phyloP scores from a whole-genome alignment of 2,888 invertebrate genomes.

The Chironomus tentans region DNA sequence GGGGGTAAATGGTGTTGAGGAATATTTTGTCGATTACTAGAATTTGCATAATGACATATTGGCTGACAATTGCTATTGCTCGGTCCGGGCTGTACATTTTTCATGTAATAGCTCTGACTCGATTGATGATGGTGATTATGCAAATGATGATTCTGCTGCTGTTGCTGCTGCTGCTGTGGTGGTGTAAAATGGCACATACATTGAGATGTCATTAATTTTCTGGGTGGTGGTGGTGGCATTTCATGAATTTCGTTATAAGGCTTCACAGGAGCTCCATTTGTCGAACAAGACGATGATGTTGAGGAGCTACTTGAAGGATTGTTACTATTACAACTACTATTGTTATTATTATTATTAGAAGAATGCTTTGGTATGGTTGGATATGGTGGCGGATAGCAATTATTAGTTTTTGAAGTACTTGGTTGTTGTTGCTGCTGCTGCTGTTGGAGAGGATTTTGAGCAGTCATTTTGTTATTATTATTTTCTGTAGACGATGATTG shows the following conservation, averaged over 20 bases:
- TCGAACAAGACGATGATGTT: not conserved
- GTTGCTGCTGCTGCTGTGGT: not conserved
- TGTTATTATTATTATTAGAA: too few relatives aligned
- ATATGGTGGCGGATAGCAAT: not conserved
- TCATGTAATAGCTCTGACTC: not conserved
- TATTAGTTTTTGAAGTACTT: slow-evolving; percentile 1
- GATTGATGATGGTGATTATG: slow-evolving; percentile 2
- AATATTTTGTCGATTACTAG: slow-evolving; percentile 2
- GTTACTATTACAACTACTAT: not conserved
- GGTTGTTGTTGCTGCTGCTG: not conserved
- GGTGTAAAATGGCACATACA: slow-evolving; percentile 24
- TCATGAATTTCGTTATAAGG: not conserved
- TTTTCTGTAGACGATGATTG: not conserved
- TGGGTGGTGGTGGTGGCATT: slow-evolving; percentile 9
- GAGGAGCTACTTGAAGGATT: not conserved
- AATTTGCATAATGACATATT: slow-evolving; percentile 13
- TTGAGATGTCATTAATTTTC: slow-evolving; percentile 1
- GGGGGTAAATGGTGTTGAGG: not conserved
- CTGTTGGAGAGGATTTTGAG: not conserved
- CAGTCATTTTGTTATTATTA: not conserved
- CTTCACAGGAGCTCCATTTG: not conserved
- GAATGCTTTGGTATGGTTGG: not conserved
- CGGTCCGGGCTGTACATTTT: not conserved
- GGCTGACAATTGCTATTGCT: not conserved
- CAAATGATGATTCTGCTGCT: not conserved